Base-by-base conservation (phyloP, 2,797 vertebrate species). In the Gadopsis bispinosus region DNA sequence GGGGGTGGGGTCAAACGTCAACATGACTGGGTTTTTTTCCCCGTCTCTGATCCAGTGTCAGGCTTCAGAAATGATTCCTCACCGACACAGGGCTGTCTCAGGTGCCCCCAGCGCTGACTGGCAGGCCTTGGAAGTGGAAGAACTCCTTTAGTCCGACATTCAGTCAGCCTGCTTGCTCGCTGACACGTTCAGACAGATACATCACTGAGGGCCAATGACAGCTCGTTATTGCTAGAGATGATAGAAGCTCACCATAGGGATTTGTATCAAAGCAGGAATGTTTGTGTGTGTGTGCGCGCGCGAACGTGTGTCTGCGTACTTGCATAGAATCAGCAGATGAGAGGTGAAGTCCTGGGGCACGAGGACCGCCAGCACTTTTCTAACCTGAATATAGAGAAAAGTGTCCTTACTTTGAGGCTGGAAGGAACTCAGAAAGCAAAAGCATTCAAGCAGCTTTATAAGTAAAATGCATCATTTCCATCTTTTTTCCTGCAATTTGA, bases 181-280 rank as follows among this genome's bases (percentile, higher is more conserved):
- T 92, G 92, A 93, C 92, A 93, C 88, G 61, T 77, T 55, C 86
- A 91, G 90, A 91, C 92, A 90, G 88, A 93, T 79, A 89, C 88
- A 92, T 92, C 92, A 91, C 88, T 91, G 89, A 92, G 87, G 90
- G 85, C 90, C 91, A 88, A 84, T 93, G 93, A 93, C 92, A 94
- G 92, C 92, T 94, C 89, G 87, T 94, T 94, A 94, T 92, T 91
- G 88, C 88, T 77, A 11, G 69, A 89, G 90, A 92, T 92, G 91
- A 94, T 93, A 89, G 88, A 88, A 88, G 88, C 90, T 89, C 87
- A 90, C 92, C 89, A 83, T 74, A 48, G 91, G 91, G 90, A 92
- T 91, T 90, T 87, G 84, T 85, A 93, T 92, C 90, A 94, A 93
- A 93, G 91, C 87, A 55, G 70, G 75, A 73, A 70, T 90, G 90